A percentile compares a stretch with the other conserved stretches of the same genome.
phyloP scores from a whole-genome alignment of 2,797 vertebrate genomes.

The Acanthopagrus latus region DNA sequence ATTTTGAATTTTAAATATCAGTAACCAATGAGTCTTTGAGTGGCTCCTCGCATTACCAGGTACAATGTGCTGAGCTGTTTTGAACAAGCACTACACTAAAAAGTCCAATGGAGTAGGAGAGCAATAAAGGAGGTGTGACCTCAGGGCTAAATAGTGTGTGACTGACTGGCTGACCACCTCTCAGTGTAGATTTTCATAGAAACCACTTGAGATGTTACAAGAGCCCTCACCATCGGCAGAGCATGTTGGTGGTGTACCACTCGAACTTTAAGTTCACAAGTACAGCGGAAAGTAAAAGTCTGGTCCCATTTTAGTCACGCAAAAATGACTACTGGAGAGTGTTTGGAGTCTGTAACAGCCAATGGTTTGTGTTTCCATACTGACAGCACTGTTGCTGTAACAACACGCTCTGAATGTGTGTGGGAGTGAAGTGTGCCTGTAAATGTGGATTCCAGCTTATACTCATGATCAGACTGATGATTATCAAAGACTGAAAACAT shows the following conservation, averaged over 20 bases:
- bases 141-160: too few relatives aligned
- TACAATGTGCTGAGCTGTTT: too few relatives aligned
- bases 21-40: too few relatives aligned
- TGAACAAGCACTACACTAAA: too few relatives aligned
- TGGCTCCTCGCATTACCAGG: too few relatives aligned
- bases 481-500: slow-evolving; percentile 47
- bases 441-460: slow-evolving; percentile 49
- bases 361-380: slow-evolving; percentile 38
- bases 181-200: not conserved
- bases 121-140: too few relatives aligned
- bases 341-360: slow-evolving; percentile 39
- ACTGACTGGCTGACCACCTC: too few relatives aligned
- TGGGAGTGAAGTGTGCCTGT: slow-evolving; percentile 57
- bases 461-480: slow-evolving; percentile 28
- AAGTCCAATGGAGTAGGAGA: too few relatives aligned
- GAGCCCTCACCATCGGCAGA: not conserved
- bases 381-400: slow-evolving; percentile 50
- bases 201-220: slow-evolving; percentile 11
- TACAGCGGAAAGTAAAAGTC: slow-evolving; percentile 25
- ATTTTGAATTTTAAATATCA: too few relatives aligned
- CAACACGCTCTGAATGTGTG: slow-evolving; percentile 51
- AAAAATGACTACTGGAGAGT: slow-evolving; percentile 20
- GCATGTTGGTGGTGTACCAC: not conserved
- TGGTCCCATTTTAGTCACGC: slow-evolving; percentile 20
- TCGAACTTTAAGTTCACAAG: slow-evolving; percentile 40